phyloP scores from a whole-genome alignment of 2,113 vertebrate genomes.

The Hydropotes inermis region DNA sequence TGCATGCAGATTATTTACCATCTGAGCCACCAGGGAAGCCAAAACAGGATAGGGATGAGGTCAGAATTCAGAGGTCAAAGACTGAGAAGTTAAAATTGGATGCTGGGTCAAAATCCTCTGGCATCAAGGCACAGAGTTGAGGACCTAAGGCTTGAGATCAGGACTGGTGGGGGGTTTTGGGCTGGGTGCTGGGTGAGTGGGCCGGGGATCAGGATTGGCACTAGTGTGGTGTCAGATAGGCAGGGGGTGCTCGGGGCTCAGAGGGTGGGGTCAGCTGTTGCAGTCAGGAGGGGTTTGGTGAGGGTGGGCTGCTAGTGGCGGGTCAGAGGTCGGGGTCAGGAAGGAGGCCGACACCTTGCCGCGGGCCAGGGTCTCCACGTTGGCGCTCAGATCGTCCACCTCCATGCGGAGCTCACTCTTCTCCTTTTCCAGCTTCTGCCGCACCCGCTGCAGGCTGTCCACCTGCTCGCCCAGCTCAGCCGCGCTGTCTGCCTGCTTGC shows the following conservation, averaged over 20 bases:
- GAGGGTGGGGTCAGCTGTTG: background rate
- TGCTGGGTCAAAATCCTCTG: background rate
- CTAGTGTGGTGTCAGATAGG: background rate
- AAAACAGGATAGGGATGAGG: background rate
- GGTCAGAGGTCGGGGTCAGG: background rate
- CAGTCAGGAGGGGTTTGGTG: background rate
- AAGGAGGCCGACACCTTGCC: slow-evolving; percentile 83
- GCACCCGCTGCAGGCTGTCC: slow-evolving; percentile 90
- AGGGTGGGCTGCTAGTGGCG: background rate
- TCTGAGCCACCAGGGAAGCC: background rate
- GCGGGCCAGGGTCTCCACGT: slow-evolving; percentile 89
- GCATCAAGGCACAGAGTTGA: background rate
- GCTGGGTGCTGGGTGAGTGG: background rate
- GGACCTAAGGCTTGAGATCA: background rate
- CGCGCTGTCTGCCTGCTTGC: slow-evolving; percentile 88
- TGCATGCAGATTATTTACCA: background rate
- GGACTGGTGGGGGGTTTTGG: background rate
- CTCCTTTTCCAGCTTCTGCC: slow-evolving; percentile 96
- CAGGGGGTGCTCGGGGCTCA: background rate
- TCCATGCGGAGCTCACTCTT: slow-evolving; percentile 93
- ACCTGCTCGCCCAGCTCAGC: slow-evolving; percentile 92
- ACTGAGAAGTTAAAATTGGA: background rate
- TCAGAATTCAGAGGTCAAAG: background rate
- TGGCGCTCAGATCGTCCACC: slow-evolving; percentile 89
- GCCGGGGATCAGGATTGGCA: background rate